Evolutionary conservation across 1,140 invertebrate species (phyloP), one percentile per base, ranked within the genome.

Genomic region (Frieseomelitta varia): DNA sequence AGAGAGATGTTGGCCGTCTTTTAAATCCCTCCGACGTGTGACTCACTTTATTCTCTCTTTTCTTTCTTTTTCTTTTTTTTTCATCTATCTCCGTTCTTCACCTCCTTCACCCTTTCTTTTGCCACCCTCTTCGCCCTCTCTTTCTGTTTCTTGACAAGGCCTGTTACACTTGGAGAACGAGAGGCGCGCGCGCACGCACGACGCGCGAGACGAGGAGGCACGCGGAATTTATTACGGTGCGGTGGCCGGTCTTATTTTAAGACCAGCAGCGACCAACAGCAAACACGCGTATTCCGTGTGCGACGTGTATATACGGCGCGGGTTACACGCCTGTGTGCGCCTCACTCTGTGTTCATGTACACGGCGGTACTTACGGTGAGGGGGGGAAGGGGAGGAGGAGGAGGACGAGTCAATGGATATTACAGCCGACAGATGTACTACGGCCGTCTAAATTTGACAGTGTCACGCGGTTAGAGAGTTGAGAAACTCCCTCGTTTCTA

Each of bases 211-310:
- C 53, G 72, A 85, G 67, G 73, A 87, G 82, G 77, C 85, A 81
- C 67, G 63, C 76, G 85, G 89, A 90, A 90, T 90, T 90, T 90
- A 90, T 90, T 90, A 90, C 88, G 87, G 91, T 91, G 92, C 91
- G 92, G 91, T 92, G 91, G 93, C 90, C 92, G 90, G 91, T 91
- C 91, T 93, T 94, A 94, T 94, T 93, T 93, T 93, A 90, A 92
- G 92, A 89, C 88, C 69, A 39, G 65, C 69, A 30, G 65, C 85
- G 76, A 84, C 75, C 81, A 65, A 76, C 65, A 84, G 39, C 39
- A 47, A 47, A 83, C 80, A 74, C 87, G 72, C 82, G 55, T 81
- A 79, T 85, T 80, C 71, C 78, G 39, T 71, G 58, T n/a, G 56
- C 51, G 74, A 67, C 77, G 69, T 76, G 17, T 71, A 75, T 78